Conservation (phyloP, 1,140 invertebrate genomes). For the silkworm (Bombyx mori) region DNA sequence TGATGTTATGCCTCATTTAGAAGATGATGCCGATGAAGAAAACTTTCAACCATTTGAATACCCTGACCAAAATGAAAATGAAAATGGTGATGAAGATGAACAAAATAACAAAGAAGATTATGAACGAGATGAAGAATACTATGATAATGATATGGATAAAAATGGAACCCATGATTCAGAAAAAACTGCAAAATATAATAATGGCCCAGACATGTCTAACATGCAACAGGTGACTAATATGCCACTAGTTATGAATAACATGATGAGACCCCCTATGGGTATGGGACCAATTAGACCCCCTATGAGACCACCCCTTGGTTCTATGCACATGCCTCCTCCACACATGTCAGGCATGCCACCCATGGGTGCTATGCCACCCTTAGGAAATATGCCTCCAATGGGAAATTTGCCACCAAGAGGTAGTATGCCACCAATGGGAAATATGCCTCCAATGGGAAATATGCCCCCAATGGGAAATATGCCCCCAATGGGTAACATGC, state of each 20-base stretch:
- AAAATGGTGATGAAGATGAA: conserved; percentile 31
- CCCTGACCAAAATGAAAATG: conserved; percentile 37
- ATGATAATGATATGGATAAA: conserved; percentile 46
- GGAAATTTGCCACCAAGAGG: conserved; percentile 32
- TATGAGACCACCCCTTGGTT: conserved; percentile 21
- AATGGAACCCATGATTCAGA: conserved; percentile 33
- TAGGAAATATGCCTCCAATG: conserved; percentile 33
- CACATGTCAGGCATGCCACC: conserved; percentile 38
- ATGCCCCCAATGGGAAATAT: conserved; percentile 27
- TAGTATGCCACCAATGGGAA: conserved; percentile 26
- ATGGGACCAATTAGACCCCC: conserved; percentile 33
- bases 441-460: conserved; percentile 37
- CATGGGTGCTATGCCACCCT: conserved; percentile 26
- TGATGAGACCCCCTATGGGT: conserved; percentile 44
- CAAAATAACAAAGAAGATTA: conserved; percentile 33
- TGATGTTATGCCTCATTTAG: conserved; percentile 79
- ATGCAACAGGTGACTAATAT: conserved; percentile 37
- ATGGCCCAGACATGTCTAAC: conserved; percentile 38
- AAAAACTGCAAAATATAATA: conserved; percentile 41
- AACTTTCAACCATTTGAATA: conserved; percentile 59
- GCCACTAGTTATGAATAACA: conserved; percentile 31
- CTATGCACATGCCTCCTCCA: conserved; percentile 17
- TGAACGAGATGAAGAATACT: conserved; percentile 37
- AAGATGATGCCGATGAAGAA: conserved; percentile 73
- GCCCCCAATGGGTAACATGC: conserved; percentile 26